Base-by-base conservation (phyloP, 2,888 invertebrate species). In the Acanthococcus lagerstroemiae region DNA sequence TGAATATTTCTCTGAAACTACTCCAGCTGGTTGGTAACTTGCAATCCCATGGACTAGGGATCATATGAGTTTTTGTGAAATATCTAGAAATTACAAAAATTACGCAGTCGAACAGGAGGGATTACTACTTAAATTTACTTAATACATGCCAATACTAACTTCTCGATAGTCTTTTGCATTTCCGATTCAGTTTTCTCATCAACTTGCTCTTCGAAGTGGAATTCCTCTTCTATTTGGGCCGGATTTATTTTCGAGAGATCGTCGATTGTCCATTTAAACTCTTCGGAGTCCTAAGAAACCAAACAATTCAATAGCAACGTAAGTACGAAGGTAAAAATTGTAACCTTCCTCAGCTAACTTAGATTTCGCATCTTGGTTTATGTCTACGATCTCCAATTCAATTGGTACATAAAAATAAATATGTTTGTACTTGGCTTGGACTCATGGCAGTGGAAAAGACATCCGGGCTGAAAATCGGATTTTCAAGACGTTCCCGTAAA, bases 231-330 rank as follows among this genome's bases (percentile, higher is more conserved):
- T 67, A 87, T 86, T 70, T 84, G 83, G 1, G 82, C 84, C 22
- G 87, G 87, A 56, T 82, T 80, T 67, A 87, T 76, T n/a, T 77
- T 78, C 65, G 85, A 85, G 9, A 84, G 78, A 72, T 86, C 85
- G 68, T 87, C 86, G 68, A 87, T 85, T 55, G 83, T 84, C 87
- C 87, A 87, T 66, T 79, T 77, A 72, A 84, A 84, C 66, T 67
- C 65, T 3, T 67, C 57, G 7, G 66, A 66, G 50, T 66, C 56
- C 66, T 66, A 17, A n/a, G 17, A 21, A 66, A 6, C 27, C n/a
- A 3, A 57, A 3, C 21, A 19, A 22, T 52, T 12, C n/a, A n/a
- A n/a, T n/a, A n/a, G n/a, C n/a, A n/a, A n/a, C n/a, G n/a, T n/a
- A n/a, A n/a, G n/a, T n/a, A n/a, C n/a, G n/a, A n/a, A n/a, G n/a